Base-by-base conservation (phyloP, 2,113 vertebrate species). In the Otus sunia region DNA sequence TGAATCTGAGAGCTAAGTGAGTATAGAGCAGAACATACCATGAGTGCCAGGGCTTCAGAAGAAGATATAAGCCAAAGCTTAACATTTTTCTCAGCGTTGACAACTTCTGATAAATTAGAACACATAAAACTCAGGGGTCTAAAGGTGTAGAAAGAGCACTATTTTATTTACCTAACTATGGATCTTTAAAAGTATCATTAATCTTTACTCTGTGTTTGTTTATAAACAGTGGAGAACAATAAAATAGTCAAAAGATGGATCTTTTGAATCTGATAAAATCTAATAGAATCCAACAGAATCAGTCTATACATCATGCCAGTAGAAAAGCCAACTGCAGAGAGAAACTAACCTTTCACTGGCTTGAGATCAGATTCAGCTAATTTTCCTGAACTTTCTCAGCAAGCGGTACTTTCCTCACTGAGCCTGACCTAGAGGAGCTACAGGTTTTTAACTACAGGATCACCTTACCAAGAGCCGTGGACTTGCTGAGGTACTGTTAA, bases 1-100 rank as follows among this genome's bases (percentile, higher is more conserved):
- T 0, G 4, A 80, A 62, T 87, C 39, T 1, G 0, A 78, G 52
- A 67, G 13, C 5, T 0, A 2, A 74, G 21, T 11, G 39, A 23
- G 16, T 7, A 25, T 15, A 60, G 86, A 63, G 20, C 34, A 58
- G 9, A 13, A 88, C 18, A 34, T 80, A 7, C 10, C 9, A 16
- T 29, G 30, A 37, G 12, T 72, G 58, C 16, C 53, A 58, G 27
- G 34, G 20, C 64, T 88, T 50, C 22, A 52, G 85, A 74, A 53
- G 32, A 85, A 63, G 34, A 19, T 39, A 13, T 53, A 79, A 83
- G 4, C 2, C 17, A 68, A 53, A 83, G 11, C 16, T 67, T 32
- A 72, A 45, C 5, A 7, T 21, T 6, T 64, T 78, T 55, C 27
- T 69, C n/a, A 62, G 34, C 20, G n/a, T 12, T 68, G 30, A 14